These are phyloP conservation scores for Hypothenemus hampei DNA, from an alignment of 1,140 invertebrate species.

Conservation along the genomic window DNA sequence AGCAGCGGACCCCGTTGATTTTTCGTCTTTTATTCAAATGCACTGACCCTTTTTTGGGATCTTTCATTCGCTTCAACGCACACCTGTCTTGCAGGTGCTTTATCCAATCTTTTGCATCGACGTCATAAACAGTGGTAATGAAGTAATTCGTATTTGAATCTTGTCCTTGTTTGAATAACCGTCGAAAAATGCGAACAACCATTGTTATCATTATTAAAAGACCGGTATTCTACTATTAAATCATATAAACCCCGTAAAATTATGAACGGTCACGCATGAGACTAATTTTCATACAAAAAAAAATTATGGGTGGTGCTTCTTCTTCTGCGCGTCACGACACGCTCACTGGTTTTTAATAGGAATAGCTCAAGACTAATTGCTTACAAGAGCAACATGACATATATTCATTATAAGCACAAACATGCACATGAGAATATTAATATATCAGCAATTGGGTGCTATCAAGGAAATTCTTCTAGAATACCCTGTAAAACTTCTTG, in stretches of 20 bases:
- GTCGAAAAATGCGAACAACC: background rate
- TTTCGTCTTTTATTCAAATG: slow-evolving; percentile 5
- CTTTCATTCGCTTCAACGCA: background rate
- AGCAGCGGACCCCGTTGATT: background rate
- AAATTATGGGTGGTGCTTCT: background rate
- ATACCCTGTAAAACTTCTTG: background rate
- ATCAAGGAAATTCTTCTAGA: background rate
- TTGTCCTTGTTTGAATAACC: background rate
- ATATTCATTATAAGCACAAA: background rate
- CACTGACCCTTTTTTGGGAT: background rate
- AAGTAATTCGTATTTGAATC: background rate
- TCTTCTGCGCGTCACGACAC: background rate
- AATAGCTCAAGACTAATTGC: background rate
- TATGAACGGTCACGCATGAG: background rate
- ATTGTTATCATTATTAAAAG: no score
- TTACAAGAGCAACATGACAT: background rate
- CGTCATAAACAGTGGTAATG: background rate
- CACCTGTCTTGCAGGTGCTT: background rate
- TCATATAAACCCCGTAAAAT: background rate
- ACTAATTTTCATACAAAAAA: background rate
- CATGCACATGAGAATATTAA: background rate
- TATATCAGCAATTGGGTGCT: background rate
- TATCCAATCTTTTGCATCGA: background rate
- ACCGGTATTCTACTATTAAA: no score
- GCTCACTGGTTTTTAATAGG: background rate